phyloP scores from a whole-genome alignment of 2,797 vertebrate species.

The Pipistrellus pygmaeus region DNA sequence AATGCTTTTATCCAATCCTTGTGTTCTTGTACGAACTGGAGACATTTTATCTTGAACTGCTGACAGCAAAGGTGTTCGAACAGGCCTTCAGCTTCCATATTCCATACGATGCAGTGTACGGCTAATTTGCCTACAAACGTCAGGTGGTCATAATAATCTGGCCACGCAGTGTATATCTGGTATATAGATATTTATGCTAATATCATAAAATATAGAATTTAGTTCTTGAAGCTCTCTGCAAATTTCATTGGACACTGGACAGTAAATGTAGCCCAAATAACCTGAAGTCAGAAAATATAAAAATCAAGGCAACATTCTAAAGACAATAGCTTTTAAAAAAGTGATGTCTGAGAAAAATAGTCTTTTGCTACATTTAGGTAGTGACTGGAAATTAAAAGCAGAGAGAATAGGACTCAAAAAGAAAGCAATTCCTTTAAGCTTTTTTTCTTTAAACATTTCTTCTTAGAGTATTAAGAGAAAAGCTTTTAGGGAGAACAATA shows the following conservation, averaged over 20 bases:
- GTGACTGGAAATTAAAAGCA: constrained; percentile 39
- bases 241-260: constrained; percentile 87
- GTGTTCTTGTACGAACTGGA: too few species aligned
- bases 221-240: constrained; percentile 80
- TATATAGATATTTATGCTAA: constrained; percentile 53
- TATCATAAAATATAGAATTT: constrained; percentile 71
- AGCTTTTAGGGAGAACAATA: background rate
- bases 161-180: too few species aligned
- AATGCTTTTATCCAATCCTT: too few species aligned
- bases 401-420: constrained; percentile 53
- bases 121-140: too few species aligned
- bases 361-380: constrained; percentile 49
- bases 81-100: too few species aligned
- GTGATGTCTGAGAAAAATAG: constrained; percentile 5
- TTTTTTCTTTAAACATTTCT: constrained; percentile 49
- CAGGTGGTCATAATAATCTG: too few species aligned
- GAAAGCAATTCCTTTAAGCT: background rate
- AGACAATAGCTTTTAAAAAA: constrained; percentile 46
- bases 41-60: too few species aligned
- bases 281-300: constrained; percentile 86
- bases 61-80: too few species aligned
- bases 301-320: constrained; percentile 79
- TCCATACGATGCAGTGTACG: too few species aligned
- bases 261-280: constrained; percentile 79
- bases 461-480: background rate